phyloP scores from a whole-genome alignment of 2,888 invertebrate genomes.

The Amaurobius ferox region DNA sequence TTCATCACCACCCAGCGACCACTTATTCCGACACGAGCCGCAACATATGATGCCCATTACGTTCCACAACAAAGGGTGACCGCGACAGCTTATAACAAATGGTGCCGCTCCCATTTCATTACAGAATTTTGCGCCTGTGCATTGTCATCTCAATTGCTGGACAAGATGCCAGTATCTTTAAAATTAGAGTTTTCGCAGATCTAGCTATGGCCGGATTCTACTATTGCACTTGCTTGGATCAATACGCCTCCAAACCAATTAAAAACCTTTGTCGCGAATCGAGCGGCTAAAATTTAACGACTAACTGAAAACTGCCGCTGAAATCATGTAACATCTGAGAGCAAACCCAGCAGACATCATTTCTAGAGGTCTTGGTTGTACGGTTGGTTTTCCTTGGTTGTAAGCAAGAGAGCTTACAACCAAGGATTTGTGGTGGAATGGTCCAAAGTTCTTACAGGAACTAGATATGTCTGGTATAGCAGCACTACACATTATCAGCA shows the following conservation, averaged over 20 bases:
- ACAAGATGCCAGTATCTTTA: too few relatives aligned
- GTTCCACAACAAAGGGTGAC: too few relatives aligned
- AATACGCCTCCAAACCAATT: conserved; percentile 38
- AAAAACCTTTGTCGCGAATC: conserved; percentile 74
- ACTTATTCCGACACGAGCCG: too few relatives aligned
- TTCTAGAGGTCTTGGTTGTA: conserved; percentile 73
- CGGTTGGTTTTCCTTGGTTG: too few relatives aligned
- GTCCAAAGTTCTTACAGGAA: background rate
- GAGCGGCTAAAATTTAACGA: conserved; percentile 9
- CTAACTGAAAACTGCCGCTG: conserved; percentile 53
- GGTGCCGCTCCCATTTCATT: too few relatives aligned
- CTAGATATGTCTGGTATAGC: too few relatives aligned
- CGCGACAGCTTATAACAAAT: too few relatives aligned
- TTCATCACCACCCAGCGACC: too few relatives aligned
- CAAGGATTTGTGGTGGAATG: background rate
- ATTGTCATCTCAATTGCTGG: too few relatives aligned
- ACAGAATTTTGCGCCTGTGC: too few relatives aligned
- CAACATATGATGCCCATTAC: too few relatives aligned
- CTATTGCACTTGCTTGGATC: conserved; percentile 73
- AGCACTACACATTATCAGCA: background rate
- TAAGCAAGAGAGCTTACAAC: background rate
- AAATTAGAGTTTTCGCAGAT: too few relatives aligned
- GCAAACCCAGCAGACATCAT: conserved; percentile 76
- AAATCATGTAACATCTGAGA: conserved; percentile 73
- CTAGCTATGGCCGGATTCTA: conserved; percentile 72